Evolutionary conservation across 2,113 vertebrate species (phyloP).

Genomic region (Plotosus lineatus): DNA sequence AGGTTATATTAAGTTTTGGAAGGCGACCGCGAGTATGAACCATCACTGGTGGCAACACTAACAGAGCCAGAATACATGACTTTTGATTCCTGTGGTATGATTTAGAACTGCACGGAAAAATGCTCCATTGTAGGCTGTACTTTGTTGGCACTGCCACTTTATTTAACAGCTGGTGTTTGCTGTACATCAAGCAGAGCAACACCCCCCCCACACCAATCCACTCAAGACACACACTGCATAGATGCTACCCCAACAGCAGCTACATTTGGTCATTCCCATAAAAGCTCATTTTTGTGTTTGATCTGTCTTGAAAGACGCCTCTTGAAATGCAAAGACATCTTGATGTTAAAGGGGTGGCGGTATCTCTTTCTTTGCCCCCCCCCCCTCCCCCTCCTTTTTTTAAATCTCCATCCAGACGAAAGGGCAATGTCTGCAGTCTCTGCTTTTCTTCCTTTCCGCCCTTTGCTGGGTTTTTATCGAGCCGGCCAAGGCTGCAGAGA

Average conservation of each 20-base stretch:
- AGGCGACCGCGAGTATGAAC: background rate
- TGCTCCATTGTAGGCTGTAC: background rate
- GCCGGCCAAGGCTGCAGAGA: slow-evolving; percentile 70
- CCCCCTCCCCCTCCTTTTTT: slow-evolving; percentile 48
- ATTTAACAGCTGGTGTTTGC: slow-evolving; percentile 26
- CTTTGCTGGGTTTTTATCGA: slow-evolving; percentile 61
- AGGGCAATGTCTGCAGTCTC: slow-evolving; percentile 56
- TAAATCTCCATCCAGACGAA: slow-evolving; percentile 54
- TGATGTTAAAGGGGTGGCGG: slow-evolving; percentile 56
- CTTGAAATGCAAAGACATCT: slow-evolving; percentile 55
- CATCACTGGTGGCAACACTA: background rate
- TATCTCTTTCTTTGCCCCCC: slow-evolving; percentile 55
- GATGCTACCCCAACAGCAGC: slow-evolving; percentile 8
- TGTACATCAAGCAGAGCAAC: background rate
- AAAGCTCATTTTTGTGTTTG: slow-evolving; percentile 49
- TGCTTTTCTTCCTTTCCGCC: slow-evolving; percentile 58
- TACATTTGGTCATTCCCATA: slow-evolving; percentile 38
- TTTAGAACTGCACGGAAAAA: background rate
- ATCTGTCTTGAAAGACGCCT: slow-evolving; percentile 57
- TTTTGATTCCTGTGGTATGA: slow-evolving; percentile 13
- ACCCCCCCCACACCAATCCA: background rate
- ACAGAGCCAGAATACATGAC: background rate
- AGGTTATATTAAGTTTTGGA: background rate
- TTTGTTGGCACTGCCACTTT: slow-evolving; percentile 12
- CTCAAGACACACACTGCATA: background rate